Evolutionary conservation across 1,140 invertebrate genomes (phyloP), one percentile per base, ranked within the genome.

Genomic region (Meteorus sp.): DNA sequence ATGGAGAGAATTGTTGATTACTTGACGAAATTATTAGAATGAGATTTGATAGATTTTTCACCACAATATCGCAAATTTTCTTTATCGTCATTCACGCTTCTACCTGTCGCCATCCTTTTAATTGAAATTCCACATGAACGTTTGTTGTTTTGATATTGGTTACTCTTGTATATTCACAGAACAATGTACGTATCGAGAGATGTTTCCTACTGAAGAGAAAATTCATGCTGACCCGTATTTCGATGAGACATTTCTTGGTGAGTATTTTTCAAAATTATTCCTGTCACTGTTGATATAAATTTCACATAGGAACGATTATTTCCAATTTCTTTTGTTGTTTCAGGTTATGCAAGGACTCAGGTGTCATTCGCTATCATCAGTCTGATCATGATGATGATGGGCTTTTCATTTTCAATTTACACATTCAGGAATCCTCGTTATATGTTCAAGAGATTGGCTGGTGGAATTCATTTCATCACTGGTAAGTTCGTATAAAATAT

Each of bases 401-500:
- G 89, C 0, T 87, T 91, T 41, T 82, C 85, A 1, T 93, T 94
- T 74, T 92, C 91, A 2, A 84, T 90, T 56, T 95, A 94, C 68
- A 92, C 92, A 3, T 92, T 95, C 72, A 82, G 84, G 59, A 91
- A 94, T 71, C 90, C 90, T 7, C 83, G 92, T 6, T 95, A 95
- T 71, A 94, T 92, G 86, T 93, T 93, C 78, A 95, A 95, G 74
- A 81, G 93, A 27, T 80, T 94, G 15, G 90, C 92, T 6, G 90
- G 89, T 0, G 89, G 90, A 13, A 89, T 94, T 60, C 89, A 94
- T 68, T 88, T 94, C 68, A 88, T 95, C 47, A 86, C 88, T 74
- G 88, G 90, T 91, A 78, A 85, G 81, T 82, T 41, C 9, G 55
- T 48, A n/a, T n/a, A n/a, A n/a, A n/a, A n/a, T n/a, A n/a, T n/a